Evolutionary conservation across 2,888 invertebrate genomes (phyloP), one percentile per base, ranked within the genome.

Genomic region (Ormyrus nitidulus): DNA sequence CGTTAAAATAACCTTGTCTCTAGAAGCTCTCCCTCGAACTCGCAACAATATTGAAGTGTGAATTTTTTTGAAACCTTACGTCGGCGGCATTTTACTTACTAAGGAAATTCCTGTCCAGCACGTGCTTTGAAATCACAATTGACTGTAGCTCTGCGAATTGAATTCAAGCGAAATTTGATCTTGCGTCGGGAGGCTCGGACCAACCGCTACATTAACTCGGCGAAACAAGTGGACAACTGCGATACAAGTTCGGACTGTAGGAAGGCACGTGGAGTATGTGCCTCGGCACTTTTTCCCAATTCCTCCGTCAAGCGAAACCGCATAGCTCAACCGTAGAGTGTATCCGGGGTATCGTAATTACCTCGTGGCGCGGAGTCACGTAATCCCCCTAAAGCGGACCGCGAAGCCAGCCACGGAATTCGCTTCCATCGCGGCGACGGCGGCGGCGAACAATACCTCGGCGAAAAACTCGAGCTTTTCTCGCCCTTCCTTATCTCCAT

Each of bases 271-370:
- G 34, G 34, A 3, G 34, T 34, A 34, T 34, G 34, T 34, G 2
- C 34, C 34, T 34, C 34, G 34, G 34, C 13, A 34, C 48, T 13
- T 46, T 58, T 59, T 71, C 9, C 19, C n/a, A 61, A 71, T 73
- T 34, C 49, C 73, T 49, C 13, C 46, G 56, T 54, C 51, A 44
- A 62, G 51, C 44, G 53, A 59, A 70, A 53, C 11, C 34, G 6
- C 19, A 54, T 44, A 62, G 46, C 34, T 44, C 8, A 54, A 44
- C 46, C 19, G 9, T 4, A 7, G 34, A 34, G 76, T 80, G 66
- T 83, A 82, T 82, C 83, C 70, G 65, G 80, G 77, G 83, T 82
- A 83, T 81, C 82, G 83, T 85, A 85, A 86, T 86, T 86, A 85
- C 82, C 83, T 82, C 77, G 82, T 83, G 82, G 73, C 80, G 81